Evolutionary conservation across 2,113 vertebrate species (phyloP).

Genomic region (Opisthocomus hoazin): DNA sequence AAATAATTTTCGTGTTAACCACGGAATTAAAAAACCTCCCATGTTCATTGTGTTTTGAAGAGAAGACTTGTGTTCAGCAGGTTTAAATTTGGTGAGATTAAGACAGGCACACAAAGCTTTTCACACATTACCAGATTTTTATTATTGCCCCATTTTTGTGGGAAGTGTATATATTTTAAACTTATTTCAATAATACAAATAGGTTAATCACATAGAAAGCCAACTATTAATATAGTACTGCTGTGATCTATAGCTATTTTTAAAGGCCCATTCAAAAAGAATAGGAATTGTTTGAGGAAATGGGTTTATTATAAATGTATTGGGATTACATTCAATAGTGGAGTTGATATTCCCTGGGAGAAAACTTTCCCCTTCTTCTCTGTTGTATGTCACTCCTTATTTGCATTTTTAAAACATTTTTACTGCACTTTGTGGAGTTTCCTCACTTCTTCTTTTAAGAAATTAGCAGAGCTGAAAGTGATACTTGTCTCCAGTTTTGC

Average conservation of each 20-base stretch:
- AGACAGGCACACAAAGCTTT: neutral
- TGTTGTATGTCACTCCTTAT: slow-evolving; percentile 23
- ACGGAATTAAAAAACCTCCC: slow-evolving; percentile 4
- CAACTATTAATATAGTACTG: neutral
- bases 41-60: slow-evolving; percentile 35
- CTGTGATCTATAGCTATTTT: neutral
- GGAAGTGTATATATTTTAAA: neutral
- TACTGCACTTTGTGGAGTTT: slow-evolving; percentile 45
- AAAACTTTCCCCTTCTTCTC: slow-evolving; percentile 1
- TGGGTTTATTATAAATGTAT: neutral
- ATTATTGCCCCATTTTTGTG: neutral
- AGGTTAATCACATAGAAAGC: neutral
- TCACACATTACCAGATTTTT: neutral
- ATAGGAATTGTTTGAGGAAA: neutral
- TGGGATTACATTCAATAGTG: neutral
- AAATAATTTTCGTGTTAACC: slow-evolving; percentile 62
- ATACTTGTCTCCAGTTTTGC: slow-evolving; percentile 22
- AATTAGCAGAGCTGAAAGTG: slow-evolving; percentile 30
- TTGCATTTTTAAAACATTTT: slow-evolving; percentile 61
- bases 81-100: slow-evolving; percentile 48
- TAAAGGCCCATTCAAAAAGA: neutral
- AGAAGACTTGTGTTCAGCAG: slow-evolving; percentile 29
- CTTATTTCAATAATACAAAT: neutral
- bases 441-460: slow-evolving; percentile 20
- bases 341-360: slow-evolving; percentile 13